Base-by-base conservation (phyloP, 1,140 invertebrate species). In the Tetranychus urticae region DNA sequence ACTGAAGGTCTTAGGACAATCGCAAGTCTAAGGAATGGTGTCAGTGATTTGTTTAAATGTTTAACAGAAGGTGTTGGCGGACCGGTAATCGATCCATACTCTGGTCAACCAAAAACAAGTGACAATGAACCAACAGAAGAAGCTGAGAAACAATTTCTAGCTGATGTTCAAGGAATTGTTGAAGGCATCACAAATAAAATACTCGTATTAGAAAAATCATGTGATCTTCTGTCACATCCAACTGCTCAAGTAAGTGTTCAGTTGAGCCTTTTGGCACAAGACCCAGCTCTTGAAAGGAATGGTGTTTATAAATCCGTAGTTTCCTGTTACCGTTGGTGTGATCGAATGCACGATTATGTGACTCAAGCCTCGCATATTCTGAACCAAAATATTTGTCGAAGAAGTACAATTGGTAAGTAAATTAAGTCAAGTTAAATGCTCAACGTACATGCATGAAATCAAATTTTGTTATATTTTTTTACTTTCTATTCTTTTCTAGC, bases 261-360 rank as follows among this genome's bases (percentile, higher is more conserved):
- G 67, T 85, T 85, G 12, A 80, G 81, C 14, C 82, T 79, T 69
- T 73, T 91, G 13, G 85, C 80, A 64, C 86, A 90, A 74, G 88
- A 92, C 72, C 86, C 84, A 0, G 82, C 83, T 1, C 81, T 83
- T 70, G 87, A 91, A 65, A 76, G 85, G 37, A 84, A 88, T 69
- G 81, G 83, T n/a, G 70, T 91, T 6, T 91, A 91, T 70, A 79
- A 82, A 14, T 85, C 87, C 68, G 70, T 91, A 23, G 82, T 89
- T 0, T 85, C 87, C 68, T 84, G 83, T 69, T 88, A 90, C 69
- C 89, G 88, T 73, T 91, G 87, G 87, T 86, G 82, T 7, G 87
- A 91, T 67, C 90, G 89, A 72, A 75, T 83, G 59, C 82, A 86
- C 67, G 86, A 89, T 67, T 89, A 88, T 69, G 84, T 86, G 64